A percentile compares a stretch with the other conserved stretches of the same genome.
These are phyloP conservation scores for Pomacea maculata DNA, from an alignment of 1,140 invertebrate genomes.

Conservation along the genomic window DNA sequence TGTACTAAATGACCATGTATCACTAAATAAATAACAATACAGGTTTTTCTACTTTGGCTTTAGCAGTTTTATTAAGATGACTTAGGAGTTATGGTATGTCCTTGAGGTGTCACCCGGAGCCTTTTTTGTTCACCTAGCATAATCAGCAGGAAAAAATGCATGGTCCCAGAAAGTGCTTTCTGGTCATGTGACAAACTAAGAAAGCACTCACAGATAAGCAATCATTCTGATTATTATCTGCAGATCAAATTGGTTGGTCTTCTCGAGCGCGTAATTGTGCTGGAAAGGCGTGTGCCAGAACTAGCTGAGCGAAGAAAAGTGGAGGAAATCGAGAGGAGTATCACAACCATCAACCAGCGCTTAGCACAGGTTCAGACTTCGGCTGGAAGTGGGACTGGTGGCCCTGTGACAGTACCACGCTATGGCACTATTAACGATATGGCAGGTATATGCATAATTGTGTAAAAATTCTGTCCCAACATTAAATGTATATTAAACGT, in stretches of 20 bases:
- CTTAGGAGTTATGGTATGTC: too few species aligned
- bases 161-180: too few species aligned
- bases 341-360: slow-evolving; percentile 33
- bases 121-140: too few species aligned
- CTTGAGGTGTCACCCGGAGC: too few species aligned
- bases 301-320: slow-evolving; percentile 10
- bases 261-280: slow-evolving; percentile 38
- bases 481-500: neutral
- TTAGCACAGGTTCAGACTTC: neutral
- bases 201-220: neutral
- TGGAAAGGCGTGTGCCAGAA: slow-evolving; percentile 39
- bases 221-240: neutral
- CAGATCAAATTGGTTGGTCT: slow-evolving; percentile 44
- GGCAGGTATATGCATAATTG: slow-evolving; percentile 5
- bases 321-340: slow-evolving; percentile 15
- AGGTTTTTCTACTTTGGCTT: too few species aligned
- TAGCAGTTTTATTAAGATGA: too few species aligned
- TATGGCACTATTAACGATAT: slow-evolving; percentile 23
- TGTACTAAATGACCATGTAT: too few species aligned
- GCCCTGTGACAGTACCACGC: slow-evolving; percentile 6
- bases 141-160: too few species aligned
- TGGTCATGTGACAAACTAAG: too few species aligned
- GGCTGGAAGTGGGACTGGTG: slow-evolving; percentile 3
- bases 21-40: too few species aligned
- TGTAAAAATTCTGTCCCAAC: neutral